These are phyloP conservation scores for Contarinia nasturtii DNA, from an alignment of 1,140 invertebrate genomes.

Conservation along the genomic window DNA sequence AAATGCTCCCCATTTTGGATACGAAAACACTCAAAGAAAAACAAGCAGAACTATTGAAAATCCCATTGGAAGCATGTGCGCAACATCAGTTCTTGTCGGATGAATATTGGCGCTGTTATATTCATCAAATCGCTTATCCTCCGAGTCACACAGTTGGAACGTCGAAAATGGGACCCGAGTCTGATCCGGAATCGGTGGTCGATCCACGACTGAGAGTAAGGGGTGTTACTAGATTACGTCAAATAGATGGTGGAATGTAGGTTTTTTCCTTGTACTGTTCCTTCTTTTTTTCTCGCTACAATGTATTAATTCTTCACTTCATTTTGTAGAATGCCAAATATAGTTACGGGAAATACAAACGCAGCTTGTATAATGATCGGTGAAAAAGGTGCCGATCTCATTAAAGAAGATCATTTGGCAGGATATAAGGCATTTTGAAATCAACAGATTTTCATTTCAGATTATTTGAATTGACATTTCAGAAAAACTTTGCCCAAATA, in stretches of 20 bases:
- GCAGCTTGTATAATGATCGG: constrained; percentile 26
- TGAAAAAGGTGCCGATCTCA: constrained; percentile 33
- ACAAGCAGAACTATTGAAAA: constrained; percentile 14
- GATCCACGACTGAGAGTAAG: constrained; percentile 21
- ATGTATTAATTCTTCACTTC: no score
- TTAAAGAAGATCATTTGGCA: constrained; percentile 18
- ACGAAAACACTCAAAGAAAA: constrained; percentile 5
- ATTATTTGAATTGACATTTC: no score
- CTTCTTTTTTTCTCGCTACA: no score
- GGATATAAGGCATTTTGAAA: no score
- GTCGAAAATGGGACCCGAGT: constrained; percentile 36
- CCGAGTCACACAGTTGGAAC: constrained; percentile 31
- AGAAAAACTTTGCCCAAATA: no score
- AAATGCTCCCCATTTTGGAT: constrained; percentile 3
- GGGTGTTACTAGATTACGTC: constrained; percentile 37
- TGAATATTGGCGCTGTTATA: constrained; percentile 25
- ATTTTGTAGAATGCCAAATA: constrained; percentile 2
- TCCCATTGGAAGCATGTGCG: constrained; percentile 20
- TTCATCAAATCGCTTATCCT: constrained; percentile 24
- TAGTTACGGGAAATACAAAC: constrained; percentile 1
- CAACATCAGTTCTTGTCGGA: constrained; percentile 9
- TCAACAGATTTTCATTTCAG: no score
- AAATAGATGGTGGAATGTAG: constrained; percentile 35
- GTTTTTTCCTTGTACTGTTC: no score
- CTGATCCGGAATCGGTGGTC: no score